Percentiles rank a stretch among this genome's conserved stretches.
phyloP scores from a whole-genome alignment of 2,888 invertebrate species.

The Lutraria lutraria region DNA sequence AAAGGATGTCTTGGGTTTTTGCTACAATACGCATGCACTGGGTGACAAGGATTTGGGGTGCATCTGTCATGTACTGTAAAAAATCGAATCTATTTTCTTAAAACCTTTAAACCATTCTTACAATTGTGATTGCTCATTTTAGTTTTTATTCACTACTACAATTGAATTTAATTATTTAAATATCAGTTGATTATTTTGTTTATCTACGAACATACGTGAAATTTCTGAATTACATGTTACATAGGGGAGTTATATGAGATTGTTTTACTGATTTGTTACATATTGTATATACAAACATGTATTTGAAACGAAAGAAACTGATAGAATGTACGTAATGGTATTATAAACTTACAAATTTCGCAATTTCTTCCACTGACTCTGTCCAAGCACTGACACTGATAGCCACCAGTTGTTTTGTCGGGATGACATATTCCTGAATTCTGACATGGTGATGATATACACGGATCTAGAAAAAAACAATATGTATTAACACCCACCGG shows the following conservation, averaged over 20 bases:
- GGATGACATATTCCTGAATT: constrained; percentile 30
- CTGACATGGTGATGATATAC: constrained; percentile 28
- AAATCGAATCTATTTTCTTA: neutral
- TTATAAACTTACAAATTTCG: neutral
- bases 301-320: no score
- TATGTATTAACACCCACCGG: neutral
- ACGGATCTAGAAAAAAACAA: constrained; percentile 30
- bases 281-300: no score
- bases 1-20: neutral
- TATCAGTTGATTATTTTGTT: no score
- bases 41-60: constrained; percentile 23
- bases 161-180: no score
- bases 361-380: constrained; percentile 5
- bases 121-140: no score
- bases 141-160: no score
- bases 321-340: no score
- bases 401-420: constrained; percentile 30
- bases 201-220: no score
- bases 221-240: no score
- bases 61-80: constrained; percentile 10
- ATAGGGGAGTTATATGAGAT: no score
- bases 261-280: no score
- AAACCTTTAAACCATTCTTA: neutral
- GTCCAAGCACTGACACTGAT: neutral
- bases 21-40: neutral